phyloP scores from a whole-genome alignment of 2,797 vertebrate species.

The Naso thynnoides region DNA sequence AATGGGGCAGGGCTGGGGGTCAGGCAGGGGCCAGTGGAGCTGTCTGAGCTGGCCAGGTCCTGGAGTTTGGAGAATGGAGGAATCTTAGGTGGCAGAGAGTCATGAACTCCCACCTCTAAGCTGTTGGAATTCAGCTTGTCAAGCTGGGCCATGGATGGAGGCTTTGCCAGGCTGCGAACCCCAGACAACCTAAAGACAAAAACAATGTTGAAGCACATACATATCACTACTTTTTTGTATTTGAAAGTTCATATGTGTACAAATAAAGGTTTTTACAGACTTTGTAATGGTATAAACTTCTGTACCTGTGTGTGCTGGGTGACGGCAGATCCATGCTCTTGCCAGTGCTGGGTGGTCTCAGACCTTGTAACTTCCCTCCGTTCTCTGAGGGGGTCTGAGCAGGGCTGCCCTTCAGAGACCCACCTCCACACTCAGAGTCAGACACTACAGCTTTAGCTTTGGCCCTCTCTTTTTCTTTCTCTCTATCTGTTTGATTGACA shows the following conservation, averaged over 20 bases:
- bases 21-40: conserved; percentile 82
- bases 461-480: conserved; percentile 97
- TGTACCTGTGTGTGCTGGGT: conserved; percentile 91
- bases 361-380: conserved; percentile 86
- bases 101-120: conserved; percentile 82
- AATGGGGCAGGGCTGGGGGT: conserved; percentile 93
- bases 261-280: not conserved
- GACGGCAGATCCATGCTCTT: conserved; percentile 88
- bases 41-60: conserved; percentile 80
- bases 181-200: conserved; percentile 81
- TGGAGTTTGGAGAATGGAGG: conserved; percentile 87
- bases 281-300: not conserved
- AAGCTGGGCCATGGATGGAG: conserved; percentile 89
- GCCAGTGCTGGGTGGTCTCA: conserved; percentile 79
- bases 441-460: conserved; percentile 93
- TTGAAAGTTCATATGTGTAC: not conserved
- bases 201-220: conserved; percentile 14
- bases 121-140: conserved; percentile 95
- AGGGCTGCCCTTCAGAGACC: conserved; percentile 76
- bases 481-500: conserved; percentile 96
- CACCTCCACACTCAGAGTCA: conserved; percentile 87
- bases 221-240: not conserved
- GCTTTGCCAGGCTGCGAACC: conserved; percentile 90
- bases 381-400: conserved; percentile 86
- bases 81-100: conserved; percentile 81